Evolutionary conservation across 2,113 vertebrate species (phyloP), one percentile per base, ranked within the genome.

Genomic region (Vulpes vulpes): DNA sequence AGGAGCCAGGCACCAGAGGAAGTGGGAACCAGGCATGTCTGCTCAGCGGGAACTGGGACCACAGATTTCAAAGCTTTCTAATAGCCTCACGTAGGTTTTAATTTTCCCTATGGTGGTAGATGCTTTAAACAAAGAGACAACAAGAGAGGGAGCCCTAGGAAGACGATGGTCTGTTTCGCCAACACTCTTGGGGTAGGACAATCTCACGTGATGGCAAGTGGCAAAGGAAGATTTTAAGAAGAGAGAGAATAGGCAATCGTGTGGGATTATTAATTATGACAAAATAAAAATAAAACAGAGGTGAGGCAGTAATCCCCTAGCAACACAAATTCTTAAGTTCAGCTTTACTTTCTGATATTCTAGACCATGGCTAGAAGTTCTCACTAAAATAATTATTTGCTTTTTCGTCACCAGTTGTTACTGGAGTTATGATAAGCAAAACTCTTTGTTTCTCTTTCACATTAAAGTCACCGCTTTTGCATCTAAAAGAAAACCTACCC

Each of bases 261-360:
- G 2, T 51, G 60, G 8, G 49, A 82, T 74, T 89, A 15, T 84
- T 80, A 73, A 80, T 53, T 80, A 27, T 49, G 64, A 60, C 19
- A 84, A 94, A 90, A 86, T 51, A 86, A 91, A 89, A 92, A 79
- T 88, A 83, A 89, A 90, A 62, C 20, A 49, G 53, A 89, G 1
- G 15, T 27, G 38, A 89, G 88, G 11, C 6, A 65, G 32, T 62
- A 60, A 69, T 2, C 6, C 8, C 20, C 55, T 49, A 87, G 19
- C 27, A 79, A 51, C 1, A 20, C 55, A 59, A 11, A 35, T 91
- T 93, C 38, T 79, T 57, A 92, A 57, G 10, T 82, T 86, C 16
- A 17, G 43, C n/a, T 90, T 80, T 71, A 1, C 30, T 71, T 82
- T 57, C 23, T 91, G 32, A 51, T 93, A 55, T 20, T n/a, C 5